Base-by-base conservation (phyloP, 35 echinoderm and acorn worm genomes). In the Ophiothrix spiculata region DNA sequence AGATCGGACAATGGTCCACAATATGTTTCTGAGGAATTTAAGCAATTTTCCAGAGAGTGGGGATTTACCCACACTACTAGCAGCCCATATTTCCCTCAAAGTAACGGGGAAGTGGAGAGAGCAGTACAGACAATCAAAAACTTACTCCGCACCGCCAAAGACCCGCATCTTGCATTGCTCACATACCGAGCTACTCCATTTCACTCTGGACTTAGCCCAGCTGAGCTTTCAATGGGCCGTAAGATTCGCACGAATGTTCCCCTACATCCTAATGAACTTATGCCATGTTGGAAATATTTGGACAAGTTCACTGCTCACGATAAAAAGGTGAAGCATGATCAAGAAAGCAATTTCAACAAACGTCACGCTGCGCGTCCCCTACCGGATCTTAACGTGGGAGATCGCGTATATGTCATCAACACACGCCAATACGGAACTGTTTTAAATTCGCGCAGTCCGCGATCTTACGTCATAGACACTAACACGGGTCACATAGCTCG, bases 91-190 rank as follows among this genome's bases (percentile, higher is more conserved):
- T 78, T 90, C 79, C 79, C 82, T 37, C 82, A 89, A 64, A 81
- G 83, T 0, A 94, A 94, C 69, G 92, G 92, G 12, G 84, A 94
- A 78, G 84, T 84, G n/a, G 92, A 90, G 28, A 4, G 88, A 78
- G 88, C 83, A 3, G 88, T 94, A 35, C 88, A 94, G 38, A 94
- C 92, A 39, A 88, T 94, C 0, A 94, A 94, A 91, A 32, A 40
- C 1, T 32, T 91, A 29, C 91, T 80, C 83, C 91, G 41, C 56
- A 95, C 87, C 33, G 77, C 79, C 56, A 45, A 75, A 4, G 92
- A 85, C 77, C 89, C 46, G 78, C 36, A 94, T 19, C 75, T 95
- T 33, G 80, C 88, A 19, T 45, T 97, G 6, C 40, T 92, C 39
- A 77, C 87, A 6, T 97, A 97, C 54, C 34, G 90, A 33, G 77